Evolutionary conservation across 2,888 invertebrate genomes (phyloP).

Genomic region (Spicauda simplicius): DNA sequence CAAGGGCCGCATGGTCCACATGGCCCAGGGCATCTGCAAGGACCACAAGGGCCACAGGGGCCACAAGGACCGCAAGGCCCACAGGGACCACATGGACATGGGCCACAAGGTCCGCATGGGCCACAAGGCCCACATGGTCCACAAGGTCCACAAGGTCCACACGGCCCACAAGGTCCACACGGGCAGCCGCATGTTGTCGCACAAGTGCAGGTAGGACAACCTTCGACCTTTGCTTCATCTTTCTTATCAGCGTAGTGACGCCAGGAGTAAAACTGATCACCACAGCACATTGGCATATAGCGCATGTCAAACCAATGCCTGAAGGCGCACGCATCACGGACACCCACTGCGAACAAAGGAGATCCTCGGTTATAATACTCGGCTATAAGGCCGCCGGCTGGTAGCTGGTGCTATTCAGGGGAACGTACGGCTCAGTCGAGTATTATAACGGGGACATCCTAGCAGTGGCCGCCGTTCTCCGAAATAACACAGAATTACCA

Average conservation of each 20-base stretch:
- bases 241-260: constrained; percentile 58
- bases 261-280: constrained; percentile 52
- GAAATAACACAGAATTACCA: constrained; percentile 62
- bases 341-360: constrained; percentile 73
- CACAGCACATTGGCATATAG: constrained; percentile 49
- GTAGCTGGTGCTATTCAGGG: constrained; percentile 69
- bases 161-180: constrained; percentile 49
- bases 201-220: constrained; percentile 22
- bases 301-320: constrained; percentile 43
- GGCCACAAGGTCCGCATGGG: constrained; percentile 48
- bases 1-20: constrained; percentile 50
- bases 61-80: constrained; percentile 53
- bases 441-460: constrained; percentile 73
- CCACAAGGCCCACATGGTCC: constrained; percentile 46
- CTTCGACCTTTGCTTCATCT: constrained; percentile 49
- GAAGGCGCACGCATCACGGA: constrained; percentile 45
- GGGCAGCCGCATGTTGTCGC: constrained; percentile 48
- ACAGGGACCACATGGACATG: constrained; percentile 49
- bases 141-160: constrained; percentile 51
- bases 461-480: constrained; percentile 73
- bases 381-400: constrained; percentile 53
- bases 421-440: constrained; percentile 66
- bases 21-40: constrained; percentile 55
- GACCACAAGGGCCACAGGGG: constrained; percentile 55
- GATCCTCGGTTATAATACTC: constrained; percentile 74